These are phyloP conservation scores for Nemurella pictetii DNA, from an alignment of 2,888 invertebrate genomes.

Conservation along the genomic window DNA sequence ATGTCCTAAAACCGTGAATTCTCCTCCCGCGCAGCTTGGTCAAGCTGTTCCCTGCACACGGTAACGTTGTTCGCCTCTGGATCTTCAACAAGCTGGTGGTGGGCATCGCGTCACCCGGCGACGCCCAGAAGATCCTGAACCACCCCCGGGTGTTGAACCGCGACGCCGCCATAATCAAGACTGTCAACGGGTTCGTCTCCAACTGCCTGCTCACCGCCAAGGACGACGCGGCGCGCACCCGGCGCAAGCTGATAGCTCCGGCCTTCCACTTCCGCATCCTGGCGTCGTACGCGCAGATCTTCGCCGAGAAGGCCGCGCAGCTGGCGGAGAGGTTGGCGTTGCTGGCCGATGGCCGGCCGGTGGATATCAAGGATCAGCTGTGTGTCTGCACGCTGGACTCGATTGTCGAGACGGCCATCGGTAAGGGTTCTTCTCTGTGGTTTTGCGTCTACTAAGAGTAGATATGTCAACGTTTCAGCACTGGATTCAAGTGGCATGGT, in stretches of 20 bases:
- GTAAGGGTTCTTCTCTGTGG: background rate
- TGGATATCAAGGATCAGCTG: constrained; percentile 30
- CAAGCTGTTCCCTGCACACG: background rate
- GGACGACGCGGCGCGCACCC: constrained; percentile 28
- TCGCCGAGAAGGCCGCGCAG: constrained; percentile 28
- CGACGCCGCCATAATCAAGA: background rate
- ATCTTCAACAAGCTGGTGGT: background rate
- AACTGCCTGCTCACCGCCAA: background rate
- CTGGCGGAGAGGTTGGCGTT: constrained; percentile 16
- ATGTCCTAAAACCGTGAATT: constrained; percentile 2
- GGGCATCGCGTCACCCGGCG: background rate
- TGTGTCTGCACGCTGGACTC: constrained; percentile 41
- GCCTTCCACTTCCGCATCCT: constrained; percentile 30
- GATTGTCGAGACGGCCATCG: constrained; percentile 40
- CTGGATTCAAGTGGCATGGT: no score
- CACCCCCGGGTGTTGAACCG: background rate
- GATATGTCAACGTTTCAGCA: no score
- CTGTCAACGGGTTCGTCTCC: background rate
- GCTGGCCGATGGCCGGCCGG: constrained; percentile 5
- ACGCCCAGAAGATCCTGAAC: background rate
- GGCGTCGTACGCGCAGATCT: constrained; percentile 28
- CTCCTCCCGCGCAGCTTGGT: background rate
- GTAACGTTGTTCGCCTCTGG: background rate
- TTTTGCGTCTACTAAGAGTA: no score
- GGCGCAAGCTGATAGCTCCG: constrained; percentile 34